Base-by-base conservation (phyloP, 2,888 invertebrate genomes). In the Cephus pulcher region DNA sequence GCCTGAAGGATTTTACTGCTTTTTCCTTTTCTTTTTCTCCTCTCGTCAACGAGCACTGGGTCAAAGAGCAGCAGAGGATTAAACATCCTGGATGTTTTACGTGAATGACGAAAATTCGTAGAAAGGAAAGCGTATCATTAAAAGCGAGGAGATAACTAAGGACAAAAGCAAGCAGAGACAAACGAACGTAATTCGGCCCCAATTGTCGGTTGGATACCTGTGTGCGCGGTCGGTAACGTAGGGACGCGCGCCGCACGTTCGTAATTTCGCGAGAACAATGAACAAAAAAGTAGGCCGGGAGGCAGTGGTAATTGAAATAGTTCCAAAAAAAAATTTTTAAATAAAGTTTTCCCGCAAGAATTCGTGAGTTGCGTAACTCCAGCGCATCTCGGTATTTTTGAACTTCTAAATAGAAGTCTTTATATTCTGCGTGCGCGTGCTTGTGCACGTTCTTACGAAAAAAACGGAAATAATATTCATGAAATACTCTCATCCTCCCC, bases 1-100 rank as follows among this genome's bases (percentile, higher is more conserved):
- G 70, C 23, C 56, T 9, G 12, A 75, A 69, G 75, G 75, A 76
- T 79, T 78, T 79, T 81, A 79, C 73, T 40, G 34, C 56, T 11
- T 15, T 34, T 78, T 79, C 70, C 70, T 75, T 56, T 56, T 56
- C 9, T 23, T 23, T 23, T 9, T 23, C 12, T 33, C 37, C 56
- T 56, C 56, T 23, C 56, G 23, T 56, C 56, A 9, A 56, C 23
- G 56, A 56, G 56, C 56, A 56, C 23, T 56, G 56, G 56, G 56
- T 56, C 15, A 56, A 56, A 56, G 23, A 23, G 56, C 56, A 56
- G 56, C 56, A 23, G 23, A 56, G 56, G 56, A 56, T 56, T 56
- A 56, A 56, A 9, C 56, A 23, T 23, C 56, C 56, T 56, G 56
- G 23, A 56, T 56, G 23, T 23, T 56, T 56, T 9, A 23, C 23